Evolutionary conservation across 1,140 invertebrate species (phyloP), one percentile per base, ranked within the genome.

Genomic region (Procambarus clarkii): DNA sequence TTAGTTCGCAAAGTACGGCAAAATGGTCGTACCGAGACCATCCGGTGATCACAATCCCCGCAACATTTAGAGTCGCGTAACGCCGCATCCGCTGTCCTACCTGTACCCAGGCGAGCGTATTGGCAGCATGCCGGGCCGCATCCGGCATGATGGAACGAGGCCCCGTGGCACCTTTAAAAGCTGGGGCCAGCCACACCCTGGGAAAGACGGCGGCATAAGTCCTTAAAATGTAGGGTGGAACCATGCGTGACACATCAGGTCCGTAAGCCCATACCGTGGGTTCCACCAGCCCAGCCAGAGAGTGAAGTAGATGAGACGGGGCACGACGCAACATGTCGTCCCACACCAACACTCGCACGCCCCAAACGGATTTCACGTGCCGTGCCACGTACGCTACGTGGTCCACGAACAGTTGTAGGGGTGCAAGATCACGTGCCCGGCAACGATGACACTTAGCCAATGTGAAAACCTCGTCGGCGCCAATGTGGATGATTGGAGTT

Each of bases 391-490:
- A 21, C 24, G 93, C 94, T 0, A 95, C 94, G 93, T 96, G 95
- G 85, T 94, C 54, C 54, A 85, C 54, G 44, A 86, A 91, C 60
- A 96, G 93, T 91, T 96, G 95, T 11, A 96, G 92, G 84, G 87
- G 91, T 2, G 96, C 46, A 95, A 95, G 13, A 94, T 93, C 2
- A 95, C 93, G 95, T 94, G 89, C 95, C 94, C 15, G 96, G 93
- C 98, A 99, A 4, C 96, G 94, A 2, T 95, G 93, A 94, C 98
- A 98, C 93, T 97, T 95, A 3, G 97, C 97, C 93, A 98, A 96
- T 92, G 98, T 97, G 80, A 93, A 93, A 93, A 94, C 95, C 93
- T 95, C 95, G 94, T 95, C 95, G 88, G 94, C 94, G 44, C 95
- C 95, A 64, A 95, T 95, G 93, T 95, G 95, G 69, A 95, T 94